phyloP scores from a whole-genome alignment of 2,888 invertebrate genomes.

The Oxytorus armatus region DNA sequence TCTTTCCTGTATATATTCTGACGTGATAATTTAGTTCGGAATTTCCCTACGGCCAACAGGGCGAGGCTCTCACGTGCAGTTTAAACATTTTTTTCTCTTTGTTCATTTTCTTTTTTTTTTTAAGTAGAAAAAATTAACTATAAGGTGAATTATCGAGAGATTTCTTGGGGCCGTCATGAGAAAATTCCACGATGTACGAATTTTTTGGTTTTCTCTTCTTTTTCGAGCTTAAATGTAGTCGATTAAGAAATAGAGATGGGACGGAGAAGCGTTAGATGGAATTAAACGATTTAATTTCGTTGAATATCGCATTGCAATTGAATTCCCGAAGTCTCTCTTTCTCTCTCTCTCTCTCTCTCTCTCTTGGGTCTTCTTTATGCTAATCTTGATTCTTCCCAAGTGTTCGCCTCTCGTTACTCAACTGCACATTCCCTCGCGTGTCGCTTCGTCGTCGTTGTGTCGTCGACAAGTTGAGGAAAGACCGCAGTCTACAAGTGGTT shows the following conservation, averaged over 20 bases:
- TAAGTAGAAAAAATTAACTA: slow-evolving; percentile 9
- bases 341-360: no score
- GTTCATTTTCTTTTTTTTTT: background rate
- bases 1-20: slow-evolving; percentile 7
- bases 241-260: slow-evolving; percentile 9
- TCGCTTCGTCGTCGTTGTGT: slow-evolving; percentile 24
- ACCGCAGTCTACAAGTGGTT: slow-evolving; percentile 64
- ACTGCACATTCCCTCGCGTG: slow-evolving; percentile 52
- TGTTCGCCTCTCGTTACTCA: slow-evolving; percentile 57
- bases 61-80: slow-evolving; percentile 41
- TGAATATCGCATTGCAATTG: slow-evolving; percentile 58
- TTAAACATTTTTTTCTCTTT: slow-evolving; percentile 6
- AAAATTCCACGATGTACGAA: background rate
- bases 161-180: background rate
- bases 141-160: background rate
- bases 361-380: slow-evolving; percentile 42
- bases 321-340: slow-evolving; percentile 45
- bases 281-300: slow-evolving; percentile 54
- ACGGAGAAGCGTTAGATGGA: slow-evolving; percentile 3
- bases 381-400: slow-evolving; percentile 59
- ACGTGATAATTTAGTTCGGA: slow-evolving; percentile 54
- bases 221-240: slow-evolving; percentile 1
- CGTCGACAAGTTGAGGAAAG: slow-evolving; percentile 48
- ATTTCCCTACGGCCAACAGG: slow-evolving; percentile 62
- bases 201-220: background rate